These are phyloP conservation scores for Pocillopora verrucosa DNA, from an alignment of 64 coral and sea anemone species.

Conservation along the genomic window DNA sequence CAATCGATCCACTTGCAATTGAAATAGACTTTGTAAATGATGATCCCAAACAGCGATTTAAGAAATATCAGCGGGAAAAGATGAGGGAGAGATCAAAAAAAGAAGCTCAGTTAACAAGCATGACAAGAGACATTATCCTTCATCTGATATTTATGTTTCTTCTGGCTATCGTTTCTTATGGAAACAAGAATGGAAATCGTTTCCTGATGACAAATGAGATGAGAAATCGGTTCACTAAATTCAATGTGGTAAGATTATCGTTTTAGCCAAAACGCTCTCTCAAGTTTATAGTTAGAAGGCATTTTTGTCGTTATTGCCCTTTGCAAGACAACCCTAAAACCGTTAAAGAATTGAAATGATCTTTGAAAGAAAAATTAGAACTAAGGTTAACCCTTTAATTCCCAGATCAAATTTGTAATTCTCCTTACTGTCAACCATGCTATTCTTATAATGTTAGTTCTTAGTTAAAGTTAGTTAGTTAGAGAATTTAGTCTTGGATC, in stretches of 20 bases:
- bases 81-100: slow-evolving; percentile 56
- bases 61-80: slow-evolving; percentile 29
- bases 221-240: slow-evolving; percentile 56
- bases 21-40: slow-evolving; percentile 1
- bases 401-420: too few species aligned
- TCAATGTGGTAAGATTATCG: slow-evolving; percentile 51
- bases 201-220: slow-evolving; percentile 60
- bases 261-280: not conserved
- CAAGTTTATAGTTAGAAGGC: too few species aligned
- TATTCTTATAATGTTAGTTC: too few species aligned
- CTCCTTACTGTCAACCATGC: too few species aligned
- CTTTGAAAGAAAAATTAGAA: too few species aligned
- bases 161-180: slow-evolving; percentile 80
- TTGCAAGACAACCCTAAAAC: too few species aligned
- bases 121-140: slow-evolving; percentile 50
- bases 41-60: slow-evolving; percentile 1
- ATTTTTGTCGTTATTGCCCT: too few species aligned
- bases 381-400: too few species aligned
- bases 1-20: not conserved
- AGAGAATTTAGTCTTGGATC: too few species aligned
- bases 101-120: slow-evolving; percentile 62
- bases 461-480: too few species aligned
- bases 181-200: slow-evolving; percentile 60
- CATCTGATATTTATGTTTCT: slow-evolving; percentile 67
- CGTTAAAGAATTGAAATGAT: too few species aligned